Evolutionary conservation across 2,797 vertebrate genomes (phyloP).

Genomic region (Acanthiza pusilla): DNA sequence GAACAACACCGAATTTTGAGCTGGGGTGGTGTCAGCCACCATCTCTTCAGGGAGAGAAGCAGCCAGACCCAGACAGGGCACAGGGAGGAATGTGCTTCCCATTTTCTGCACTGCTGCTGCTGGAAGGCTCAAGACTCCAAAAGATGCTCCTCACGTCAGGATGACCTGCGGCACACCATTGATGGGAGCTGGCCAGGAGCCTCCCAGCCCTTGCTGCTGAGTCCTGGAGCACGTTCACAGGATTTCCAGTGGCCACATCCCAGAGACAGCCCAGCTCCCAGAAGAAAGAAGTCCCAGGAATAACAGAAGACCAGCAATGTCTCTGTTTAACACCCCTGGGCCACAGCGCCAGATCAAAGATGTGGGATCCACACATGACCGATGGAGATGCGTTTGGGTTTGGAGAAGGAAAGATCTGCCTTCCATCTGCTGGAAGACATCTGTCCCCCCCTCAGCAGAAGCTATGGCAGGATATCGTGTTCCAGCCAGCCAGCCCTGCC

Average conservation of each 20-base stretch:
- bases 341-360: background rate
- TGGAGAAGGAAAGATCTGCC: background rate
- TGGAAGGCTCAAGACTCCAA: background rate
- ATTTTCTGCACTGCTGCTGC: background rate
- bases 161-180: background rate
- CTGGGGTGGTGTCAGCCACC: background rate
- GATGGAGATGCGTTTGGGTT: background rate
- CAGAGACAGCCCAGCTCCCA: background rate
- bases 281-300: background rate
- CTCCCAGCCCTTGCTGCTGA: background rate
- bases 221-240: background rate
- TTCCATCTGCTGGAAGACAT: background rate
- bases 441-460: background rate
- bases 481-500: background rate
- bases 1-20: background rate
- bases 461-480: background rate
- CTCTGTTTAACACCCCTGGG: accelerated
- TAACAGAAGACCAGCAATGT: background rate
- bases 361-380: background rate
- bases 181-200: background rate
- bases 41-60: background rate
- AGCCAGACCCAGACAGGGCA: background rate
- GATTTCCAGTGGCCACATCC: background rate
- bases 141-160: background rate
- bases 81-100: background rate